These are phyloP conservation scores for Intellagama lesueurii DNA, from an alignment of 2,797 vertebrate genomes.

Conservation along the genomic window DNA sequence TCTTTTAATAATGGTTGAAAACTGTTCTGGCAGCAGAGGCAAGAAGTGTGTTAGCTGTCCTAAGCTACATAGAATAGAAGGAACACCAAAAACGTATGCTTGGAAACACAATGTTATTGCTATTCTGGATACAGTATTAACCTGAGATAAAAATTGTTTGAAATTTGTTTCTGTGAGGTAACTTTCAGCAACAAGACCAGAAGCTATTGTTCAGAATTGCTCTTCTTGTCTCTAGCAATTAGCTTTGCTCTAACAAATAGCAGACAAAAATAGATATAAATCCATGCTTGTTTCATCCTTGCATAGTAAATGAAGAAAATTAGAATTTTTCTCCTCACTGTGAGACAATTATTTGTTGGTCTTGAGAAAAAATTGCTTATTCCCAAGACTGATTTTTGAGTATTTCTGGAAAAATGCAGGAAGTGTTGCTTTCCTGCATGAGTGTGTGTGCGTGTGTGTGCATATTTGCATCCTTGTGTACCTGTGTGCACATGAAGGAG, in stretches of 20 bases:
- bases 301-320: no score
- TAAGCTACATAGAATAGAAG: not conserved
- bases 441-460: no score
- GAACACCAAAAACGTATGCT: not conserved
- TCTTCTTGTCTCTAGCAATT: not conserved
- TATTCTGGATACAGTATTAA: not conserved
- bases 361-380: no score
- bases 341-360: no score
- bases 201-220: not conserved
- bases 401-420: no score
- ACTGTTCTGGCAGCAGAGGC: not conserved
- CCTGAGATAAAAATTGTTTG: not conserved
- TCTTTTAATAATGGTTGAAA: not conserved
- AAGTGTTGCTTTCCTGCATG: no score
- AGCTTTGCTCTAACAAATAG: not conserved
- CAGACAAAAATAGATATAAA: no score
- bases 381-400: no score
- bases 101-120: not conserved
- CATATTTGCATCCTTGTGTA: no score
- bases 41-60: not conserved
- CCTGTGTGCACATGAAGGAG: no score
- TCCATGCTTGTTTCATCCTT: no score
- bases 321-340: no score
- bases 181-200: not conserved
- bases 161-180: not conserved